Evolutionary conservation across 2,113 vertebrate species (phyloP), one percentile per base, ranked within the genome.

Genomic region (Limanda limanda): DNA sequence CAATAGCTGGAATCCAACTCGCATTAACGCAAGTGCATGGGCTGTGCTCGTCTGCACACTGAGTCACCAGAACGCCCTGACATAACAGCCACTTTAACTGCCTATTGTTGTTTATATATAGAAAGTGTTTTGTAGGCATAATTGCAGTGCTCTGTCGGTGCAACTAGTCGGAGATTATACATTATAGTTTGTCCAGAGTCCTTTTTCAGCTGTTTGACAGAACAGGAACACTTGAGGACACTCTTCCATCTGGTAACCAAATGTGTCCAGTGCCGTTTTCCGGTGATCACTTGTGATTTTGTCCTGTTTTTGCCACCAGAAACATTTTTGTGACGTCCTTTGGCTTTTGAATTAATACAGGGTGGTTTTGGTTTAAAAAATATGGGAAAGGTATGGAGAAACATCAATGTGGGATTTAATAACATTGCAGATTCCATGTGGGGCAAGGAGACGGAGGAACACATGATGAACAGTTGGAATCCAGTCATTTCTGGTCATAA

Each of bases 51-150:
- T 68, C 57, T 56, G 73, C 14, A 1, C 65, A 63, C 74, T 86
- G 89, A 92, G 61, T 89, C 88, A 89, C 84, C 66, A 81, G 73
- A 76, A 71, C 76, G 71, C 78, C 72, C 88, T 81, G 85, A 88
- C 74, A 86, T 65, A 82, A 88, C 87, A 82, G 78, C 83, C 83
- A 86, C 78, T 91, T 88, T 76, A 88, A 85, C 78, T 72, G 85
- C 78, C 86, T 84, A 90, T 91, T 93, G 90, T 91, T 90, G 82
- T 89, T 85, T 90, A 91, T 90, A 91, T 88, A 88, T 92, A 90
- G 91, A 89, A 85, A 77, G 82, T 85, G 81, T 89, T 89, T 88
- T 88, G 88, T 84, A 81, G 84, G 45, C 78, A 68, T 91, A 93
- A 92, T 92, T 87, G 69, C 86, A 88, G 81, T 80, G 27, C 58